Percentiles rank a stretch among this genome's conserved stretches.
These are phyloP conservation scores for Lutraria rhynchaena DNA, from an alignment of 1,140 invertebrate genomes.

Conservation along the genomic window DNA sequence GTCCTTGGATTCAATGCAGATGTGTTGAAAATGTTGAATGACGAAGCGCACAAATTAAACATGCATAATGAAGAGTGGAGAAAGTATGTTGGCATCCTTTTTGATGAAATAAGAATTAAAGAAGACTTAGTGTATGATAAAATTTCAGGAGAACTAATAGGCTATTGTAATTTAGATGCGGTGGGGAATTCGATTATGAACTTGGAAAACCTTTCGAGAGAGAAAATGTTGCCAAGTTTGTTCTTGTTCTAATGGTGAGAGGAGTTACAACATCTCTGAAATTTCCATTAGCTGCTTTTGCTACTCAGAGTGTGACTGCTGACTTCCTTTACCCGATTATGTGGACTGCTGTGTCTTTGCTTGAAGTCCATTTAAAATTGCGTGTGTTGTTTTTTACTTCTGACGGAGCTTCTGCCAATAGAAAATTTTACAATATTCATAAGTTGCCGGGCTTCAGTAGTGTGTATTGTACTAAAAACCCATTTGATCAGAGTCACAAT, in stretches of 20 bases:
- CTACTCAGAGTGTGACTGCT: slow-evolving; percentile 55
- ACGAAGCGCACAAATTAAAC: not conserved
- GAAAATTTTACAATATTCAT: slow-evolving; percentile 60
- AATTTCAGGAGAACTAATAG: slow-evolving; percentile 60
- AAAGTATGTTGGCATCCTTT: slow-evolving; percentile 52
- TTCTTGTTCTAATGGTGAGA: slow-evolving; percentile 62
- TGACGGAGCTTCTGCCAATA: slow-evolving; percentile 63
- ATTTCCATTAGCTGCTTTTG: slow-evolving; percentile 44
- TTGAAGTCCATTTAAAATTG: too few species aligned
- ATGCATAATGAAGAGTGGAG: slow-evolving; percentile 16
- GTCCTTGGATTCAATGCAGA: slow-evolving; percentile 13
- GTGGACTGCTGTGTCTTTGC: slow-evolving; percentile 59
- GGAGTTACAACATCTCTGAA: slow-evolving; percentile 38
- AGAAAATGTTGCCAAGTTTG: slow-evolving; percentile 46
- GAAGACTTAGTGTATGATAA: slow-evolving; percentile 66
- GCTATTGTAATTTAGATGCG: slow-evolving; percentile 46
- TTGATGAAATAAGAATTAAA: too few species aligned
- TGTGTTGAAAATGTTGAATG: not conserved
- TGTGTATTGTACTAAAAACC: slow-evolving; percentile 6
- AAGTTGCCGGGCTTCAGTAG: slow-evolving; percentile 17
- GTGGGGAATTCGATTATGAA: slow-evolving; percentile 45
- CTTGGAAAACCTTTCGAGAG: slow-evolving; percentile 20
- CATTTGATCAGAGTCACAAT: not conserved
- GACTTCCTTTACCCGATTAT: slow-evolving; percentile 59
- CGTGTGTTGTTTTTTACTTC: slow-evolving; percentile 57